These are phyloP conservation scores for Verasper variegatus DNA, from an alignment of 2,113 vertebrate genomes.

Conservation along the genomic window DNA sequence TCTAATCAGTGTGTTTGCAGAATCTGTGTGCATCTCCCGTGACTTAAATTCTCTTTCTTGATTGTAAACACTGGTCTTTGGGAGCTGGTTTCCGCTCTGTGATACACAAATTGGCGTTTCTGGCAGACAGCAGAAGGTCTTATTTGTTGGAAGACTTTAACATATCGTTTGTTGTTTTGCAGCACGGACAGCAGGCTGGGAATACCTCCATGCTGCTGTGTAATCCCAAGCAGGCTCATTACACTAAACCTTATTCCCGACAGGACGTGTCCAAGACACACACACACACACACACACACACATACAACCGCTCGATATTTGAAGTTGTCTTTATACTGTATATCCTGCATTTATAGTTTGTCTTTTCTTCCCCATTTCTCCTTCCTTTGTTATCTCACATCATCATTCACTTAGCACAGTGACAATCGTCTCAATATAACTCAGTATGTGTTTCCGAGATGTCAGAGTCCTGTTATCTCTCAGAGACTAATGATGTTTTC, in stretches of 20 bases:
- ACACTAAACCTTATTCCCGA: slow-evolving; percentile 58
- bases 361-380: background rate
- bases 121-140: slow-evolving; percentile 17
- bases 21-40: slow-evolving; percentile 3
- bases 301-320: slow-evolving; percentile 11
- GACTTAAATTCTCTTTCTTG: slow-evolving; percentile 24
- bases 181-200: slow-evolving; percentile 32
- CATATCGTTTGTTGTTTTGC: slow-evolving; percentile 61
- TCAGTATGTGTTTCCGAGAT: background rate
- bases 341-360: background rate
- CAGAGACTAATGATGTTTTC: slow-evolving; percentile 44
- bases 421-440: background rate
- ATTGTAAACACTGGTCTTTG: slow-evolving; percentile 35
- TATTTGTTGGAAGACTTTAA: slow-evolving; percentile 62
- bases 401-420: background rate
- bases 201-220: slow-evolving; percentile 47
- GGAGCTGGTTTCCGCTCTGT: slow-evolving; percentile 11
- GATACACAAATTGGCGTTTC: slow-evolving; percentile 53
- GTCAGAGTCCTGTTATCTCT: background rate
- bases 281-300: slow-evolving; percentile 12
- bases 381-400: background rate
- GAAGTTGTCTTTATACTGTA: slow-evolving; percentile 4
- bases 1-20: slow-evolving; percentile 29
- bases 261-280: slow-evolving; percentile 30
- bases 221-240: slow-evolving; percentile 75